Base-by-base conservation (phyloP, 1,140 invertebrate genomes). In the Sarcophaga bullata region DNA sequence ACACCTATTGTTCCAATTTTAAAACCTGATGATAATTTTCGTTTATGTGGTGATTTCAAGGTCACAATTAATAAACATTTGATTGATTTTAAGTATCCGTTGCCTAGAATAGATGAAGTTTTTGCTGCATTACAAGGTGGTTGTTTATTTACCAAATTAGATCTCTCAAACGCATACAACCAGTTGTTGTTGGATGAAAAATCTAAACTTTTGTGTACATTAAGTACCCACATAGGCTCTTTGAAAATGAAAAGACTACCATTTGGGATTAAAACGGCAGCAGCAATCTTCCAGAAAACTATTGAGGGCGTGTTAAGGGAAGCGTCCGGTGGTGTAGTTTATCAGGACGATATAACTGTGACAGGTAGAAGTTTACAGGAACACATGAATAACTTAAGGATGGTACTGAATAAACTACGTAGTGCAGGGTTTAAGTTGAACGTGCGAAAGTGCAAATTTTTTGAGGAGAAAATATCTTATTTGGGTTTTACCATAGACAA, bases 221-320 rank as follows among this genome's bases (percentile, higher is more conserved):
- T 11, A 80, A 25, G 84, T 19, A 86, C 85, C 7, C 84, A 84
- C 58, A 85, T 84, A 80, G 85, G 84, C n/a, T 72, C 87, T 75
- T 84, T 75, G 84, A 37, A 83, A 76, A 75, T 87, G 85, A 88
- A 85, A 81, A 85, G 82, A 82, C 50, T 86, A 83, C 83, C 83
- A 54, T 84, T 85, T 82, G 84, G 86, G 86, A 91, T 91, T 80
- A 87, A 91, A 80, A n/a, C n/a, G n/a, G n/a, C n/a, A n/a, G n/a
- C n/a, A n/a, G n/a, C n/a, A 91, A 76, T n/a, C n/a, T n/a, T n/a
- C n/a, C n/a, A n/a, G n/a, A 87, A n/a, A n/a, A n/a, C n/a, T 58
- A 86, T n/a, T n/a, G n/a, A n/a, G n/a, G n/a, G n/a, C 4, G n/a
- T n/a, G n/a, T n/a, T n/a, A n/a, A n/a, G n/a, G n/a, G n/a, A n/a